These are phyloP conservation scores for Chlorops oryzae DNA, from an alignment of 1,140 invertebrate species.

Conservation along the genomic window DNA sequence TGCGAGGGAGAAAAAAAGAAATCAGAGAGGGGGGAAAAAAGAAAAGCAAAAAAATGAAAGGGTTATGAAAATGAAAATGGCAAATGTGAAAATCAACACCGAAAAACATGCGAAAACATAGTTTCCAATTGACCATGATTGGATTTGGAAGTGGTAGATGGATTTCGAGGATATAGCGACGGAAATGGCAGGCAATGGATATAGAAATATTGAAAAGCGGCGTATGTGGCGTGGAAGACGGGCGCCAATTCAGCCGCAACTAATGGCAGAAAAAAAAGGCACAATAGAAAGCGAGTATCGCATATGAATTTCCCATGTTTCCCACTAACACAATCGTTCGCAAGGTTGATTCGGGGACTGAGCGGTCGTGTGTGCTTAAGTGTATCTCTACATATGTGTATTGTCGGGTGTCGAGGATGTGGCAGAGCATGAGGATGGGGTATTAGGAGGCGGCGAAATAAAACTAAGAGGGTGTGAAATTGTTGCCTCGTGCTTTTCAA, in stretches of 20 bases:
- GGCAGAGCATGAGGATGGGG: too few relatives aligned
- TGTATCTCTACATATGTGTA: background rate
- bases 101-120: conserved; percentile 36
- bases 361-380: conserved; percentile 4
- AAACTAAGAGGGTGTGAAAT: too few relatives aligned
- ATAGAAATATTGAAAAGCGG: background rate
- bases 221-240: conserved; percentile 28
- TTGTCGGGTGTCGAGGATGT: background rate
- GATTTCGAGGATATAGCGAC: background rate
- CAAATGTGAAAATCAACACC: too few relatives aligned
- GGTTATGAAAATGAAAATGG: too few relatives aligned
- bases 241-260: conserved; percentile 42
- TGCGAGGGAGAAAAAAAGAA: too few relatives aligned
- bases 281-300: too few relatives aligned
- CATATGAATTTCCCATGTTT: too few relatives aligned
- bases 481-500: too few relatives aligned
- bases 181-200: too few relatives aligned
- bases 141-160: background rate
- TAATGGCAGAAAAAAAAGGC: too few relatives aligned
- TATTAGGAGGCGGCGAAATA: too few relatives aligned
- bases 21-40: conserved; percentile 5
- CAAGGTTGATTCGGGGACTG: conserved; percentile 23
- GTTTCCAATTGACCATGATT: conserved; percentile 37
- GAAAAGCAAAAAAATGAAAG: conserved; percentile 30
- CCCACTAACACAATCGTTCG: conserved; percentile 8